These are phyloP conservation scores for Sweltsa coloradensis DNA, from an alignment of 1,140 invertebrate species.

Conservation along the genomic window DNA sequence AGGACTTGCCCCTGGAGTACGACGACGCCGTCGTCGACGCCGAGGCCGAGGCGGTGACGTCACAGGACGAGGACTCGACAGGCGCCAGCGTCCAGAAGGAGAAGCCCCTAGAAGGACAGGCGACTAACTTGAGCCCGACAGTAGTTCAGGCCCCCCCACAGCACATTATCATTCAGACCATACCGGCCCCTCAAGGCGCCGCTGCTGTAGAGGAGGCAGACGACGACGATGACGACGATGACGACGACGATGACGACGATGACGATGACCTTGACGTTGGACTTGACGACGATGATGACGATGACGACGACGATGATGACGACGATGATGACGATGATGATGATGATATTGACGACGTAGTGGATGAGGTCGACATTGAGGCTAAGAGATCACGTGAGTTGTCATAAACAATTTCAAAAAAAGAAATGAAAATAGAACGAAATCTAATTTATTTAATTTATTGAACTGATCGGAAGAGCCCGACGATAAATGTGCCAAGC, in stretches of 20 bases:
- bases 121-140: slow-evolving; percentile 4
- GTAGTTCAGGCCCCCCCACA: slow-evolving; percentile 18
- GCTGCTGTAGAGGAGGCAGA: slow-evolving; percentile 34
- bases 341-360: slow-evolving; percentile 47
- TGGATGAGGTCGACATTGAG: slow-evolving; percentile 49
- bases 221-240: slow-evolving; percentile 42
- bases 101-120: neutral
- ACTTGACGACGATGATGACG: slow-evolving; percentile 42
- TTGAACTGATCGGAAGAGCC: neutral
- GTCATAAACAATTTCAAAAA: neutral
- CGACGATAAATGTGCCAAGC: neutral
- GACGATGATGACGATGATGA: slow-evolving; percentile 63
- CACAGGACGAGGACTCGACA: neutral
- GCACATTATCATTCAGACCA: slow-evolving; percentile 6
- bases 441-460: too few species aligned
- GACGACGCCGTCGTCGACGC: slow-evolving; percentile 2
- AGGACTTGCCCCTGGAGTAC: neutral
- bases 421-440: slow-evolving; percentile 3
- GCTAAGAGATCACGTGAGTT: slow-evolving; percentile 66
- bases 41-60: slow-evolving; percentile 9
- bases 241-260: slow-evolving; percentile 45
- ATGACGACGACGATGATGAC: slow-evolving; percentile 55
- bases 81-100: neutral
- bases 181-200: slow-evolving; percentile 14
- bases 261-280: slow-evolving; percentile 26